Percentiles rank a stretch among this genome's conserved stretches.
Evolutionary conservation across 2,113 vertebrate species (phyloP).

Genomic region (Terrapene triunguis): DNA sequence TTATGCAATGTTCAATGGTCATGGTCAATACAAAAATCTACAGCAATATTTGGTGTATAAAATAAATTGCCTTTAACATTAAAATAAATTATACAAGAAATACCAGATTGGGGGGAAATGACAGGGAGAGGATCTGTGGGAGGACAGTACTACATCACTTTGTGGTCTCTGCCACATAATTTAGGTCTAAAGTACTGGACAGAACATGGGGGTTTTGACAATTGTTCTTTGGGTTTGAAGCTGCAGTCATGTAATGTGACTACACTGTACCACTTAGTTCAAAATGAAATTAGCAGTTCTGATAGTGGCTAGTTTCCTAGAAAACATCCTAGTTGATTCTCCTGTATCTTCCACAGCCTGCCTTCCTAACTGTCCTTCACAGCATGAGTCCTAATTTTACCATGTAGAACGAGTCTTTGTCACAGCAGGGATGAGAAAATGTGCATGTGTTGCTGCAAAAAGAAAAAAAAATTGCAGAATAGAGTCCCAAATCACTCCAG

Average conservation of each 20-base stretch:
- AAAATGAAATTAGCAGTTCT: constrained; percentile 60
- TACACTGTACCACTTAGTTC: not conserved
- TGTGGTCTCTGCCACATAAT: not conserved
- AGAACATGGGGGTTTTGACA: not conserved
- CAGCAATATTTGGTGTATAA: not conserved
- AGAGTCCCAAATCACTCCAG: constrained; percentile 57
- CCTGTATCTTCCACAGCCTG: constrained; percentile 59
- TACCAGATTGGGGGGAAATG: not conserved
- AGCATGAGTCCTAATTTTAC: constrained; percentile 56
- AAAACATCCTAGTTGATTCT: constrained; percentile 49
- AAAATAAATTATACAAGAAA: not conserved
- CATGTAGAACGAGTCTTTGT: constrained; percentile 50
- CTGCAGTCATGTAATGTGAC: constrained; percentile 1
- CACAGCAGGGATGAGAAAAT: constrained; percentile 31
- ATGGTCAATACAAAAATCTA: accelerated
- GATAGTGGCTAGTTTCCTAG: not conserved
- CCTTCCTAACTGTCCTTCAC: constrained; percentile 60
- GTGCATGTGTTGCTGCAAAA: constrained; percentile 23
- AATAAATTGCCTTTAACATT: not conserved
- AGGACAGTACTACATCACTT: not conserved
- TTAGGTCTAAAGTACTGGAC: not conserved
- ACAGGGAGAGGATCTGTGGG: not conserved
- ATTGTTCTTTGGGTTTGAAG: not conserved
- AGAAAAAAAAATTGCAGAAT: not conserved
- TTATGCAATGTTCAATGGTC: not conserved